Evolutionary conservation across 1,140 invertebrate genomes (phyloP), one percentile per base, ranked within the genome.

Genomic region (Sarcophaga peregrina): DNA sequence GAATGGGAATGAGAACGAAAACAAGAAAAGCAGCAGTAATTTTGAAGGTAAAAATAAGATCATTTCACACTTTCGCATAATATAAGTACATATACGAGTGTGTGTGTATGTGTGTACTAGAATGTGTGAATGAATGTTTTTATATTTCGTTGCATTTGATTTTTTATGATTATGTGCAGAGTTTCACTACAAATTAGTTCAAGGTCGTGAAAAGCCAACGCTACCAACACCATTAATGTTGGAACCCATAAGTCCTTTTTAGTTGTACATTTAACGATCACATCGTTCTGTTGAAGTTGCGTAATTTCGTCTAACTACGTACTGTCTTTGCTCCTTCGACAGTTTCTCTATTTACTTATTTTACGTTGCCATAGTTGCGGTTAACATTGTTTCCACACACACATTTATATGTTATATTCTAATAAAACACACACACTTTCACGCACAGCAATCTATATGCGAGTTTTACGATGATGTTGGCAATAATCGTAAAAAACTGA

Each of bases 401-500:
- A 15, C n/a, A n/a, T 15, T 20, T 9, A 20, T 68, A 20, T 17
- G n/a, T 68, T 20, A 4, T 25, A 68, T 9, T 17, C 17, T 68
- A 52, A 9, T 68, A 68, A 15, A 58, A 58, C 54, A 58, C 54
- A 58, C 25, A 4, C 25, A 37, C 25, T 15, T 15, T 58, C 13
- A 15, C 54, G 15, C 54, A 58, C 54, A 58, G 0, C 15, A 20
- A 9, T 9, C n/a, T 68, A 68, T 7, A 20, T 9, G 25, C 15
- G 15, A 52, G 75, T 78, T 78, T 76, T 78, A 78, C 25, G 75
- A 20, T 78, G 50, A 78, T 20, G 75, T 78, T 20, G n/a, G 75
- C 17, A 78, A 78, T 78, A 78, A 78, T 78, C 75, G 75, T 78
- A 78, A 78, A 78, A 78, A 20, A 25, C 54, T n/a, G 15, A 58